Conservation (phyloP, 1,140 invertebrate genomes). For the Cardiocondyla obscurior region DNA sequence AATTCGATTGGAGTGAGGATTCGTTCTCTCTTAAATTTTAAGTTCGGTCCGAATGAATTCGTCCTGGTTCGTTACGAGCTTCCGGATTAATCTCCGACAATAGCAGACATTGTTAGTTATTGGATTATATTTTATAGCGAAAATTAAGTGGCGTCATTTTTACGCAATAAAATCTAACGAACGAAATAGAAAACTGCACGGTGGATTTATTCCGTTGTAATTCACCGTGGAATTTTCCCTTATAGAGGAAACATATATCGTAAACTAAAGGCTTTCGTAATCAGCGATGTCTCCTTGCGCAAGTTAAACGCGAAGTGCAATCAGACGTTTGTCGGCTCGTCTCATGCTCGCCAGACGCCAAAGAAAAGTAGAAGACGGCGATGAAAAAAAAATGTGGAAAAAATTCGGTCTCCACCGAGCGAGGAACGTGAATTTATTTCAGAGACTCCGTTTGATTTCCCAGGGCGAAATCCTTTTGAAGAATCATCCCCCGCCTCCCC, state of each 20-base stretch:
- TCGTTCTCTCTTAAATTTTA: conserved; percentile 19
- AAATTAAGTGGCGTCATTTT: background rate
- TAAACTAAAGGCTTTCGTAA: conserved; percentile 21
- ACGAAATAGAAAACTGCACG: background rate
- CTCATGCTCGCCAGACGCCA: background rate
- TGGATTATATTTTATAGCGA: background rate
- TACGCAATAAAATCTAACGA: background rate
- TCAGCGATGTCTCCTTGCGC: conserved; percentile 11
- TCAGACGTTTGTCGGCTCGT: conserved; percentile 3
- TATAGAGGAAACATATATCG: too few species aligned
- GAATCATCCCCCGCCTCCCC: conserved; percentile 11
- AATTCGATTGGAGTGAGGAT: background rate
- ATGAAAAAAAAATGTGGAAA: conserved; percentile 9
- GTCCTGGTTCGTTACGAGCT: background rate
- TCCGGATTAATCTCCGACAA: background rate
- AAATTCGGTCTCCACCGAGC: conserved; percentile 17
- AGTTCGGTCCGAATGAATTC: background rate
- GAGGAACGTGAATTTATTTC: conserved; percentile 47
- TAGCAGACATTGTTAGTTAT: background rate
- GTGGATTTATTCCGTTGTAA: too few species aligned
- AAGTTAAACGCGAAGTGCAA: conserved; percentile 12
- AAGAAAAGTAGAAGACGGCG: background rate
- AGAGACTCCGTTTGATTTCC: conserved; percentile 57
- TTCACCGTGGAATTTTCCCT: background rate
- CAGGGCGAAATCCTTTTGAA: conserved; percentile 60